Conservation (phyloP, 2,888 invertebrate species). For the Hypsopygia costalis region DNA sequence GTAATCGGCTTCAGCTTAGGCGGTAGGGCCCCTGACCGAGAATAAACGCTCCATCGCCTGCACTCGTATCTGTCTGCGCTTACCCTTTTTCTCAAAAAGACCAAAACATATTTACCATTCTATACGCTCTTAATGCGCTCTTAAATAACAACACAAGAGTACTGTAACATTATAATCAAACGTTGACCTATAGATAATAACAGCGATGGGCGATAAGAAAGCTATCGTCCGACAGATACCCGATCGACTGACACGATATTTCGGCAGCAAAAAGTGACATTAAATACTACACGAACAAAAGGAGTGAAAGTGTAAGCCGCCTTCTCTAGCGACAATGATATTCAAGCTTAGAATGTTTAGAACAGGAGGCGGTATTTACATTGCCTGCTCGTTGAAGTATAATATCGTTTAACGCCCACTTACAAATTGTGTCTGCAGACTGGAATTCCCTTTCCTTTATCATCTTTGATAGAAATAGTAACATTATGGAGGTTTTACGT, state of each 20-base stretch:
- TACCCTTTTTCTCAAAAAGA: no score
- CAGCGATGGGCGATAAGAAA: constrained; percentile 52
- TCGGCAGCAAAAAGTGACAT: constrained; percentile 51
- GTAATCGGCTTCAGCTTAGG: no score
- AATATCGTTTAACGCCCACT: no score
- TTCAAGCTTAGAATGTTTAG: background rate
- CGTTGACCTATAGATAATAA: constrained; percentile 42
- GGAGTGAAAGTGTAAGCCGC: constrained; percentile 56
- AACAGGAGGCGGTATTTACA: background rate
- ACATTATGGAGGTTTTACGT: no score
- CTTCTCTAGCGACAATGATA: constrained; percentile 7
- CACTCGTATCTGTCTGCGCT: no score
- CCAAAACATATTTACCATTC: no score
- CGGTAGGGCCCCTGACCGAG: no score
- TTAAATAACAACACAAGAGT: constrained; percentile 2
- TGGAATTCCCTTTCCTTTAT: no score
- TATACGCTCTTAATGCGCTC: no score
- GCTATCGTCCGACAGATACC: constrained; percentile 45
- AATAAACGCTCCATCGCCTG: no score
- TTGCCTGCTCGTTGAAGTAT: background rate
- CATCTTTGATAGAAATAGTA: no score
- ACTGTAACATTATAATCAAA: constrained; percentile 20
- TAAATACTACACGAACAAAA: constrained; percentile 50
- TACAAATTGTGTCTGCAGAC: no score
- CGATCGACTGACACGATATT: constrained; percentile 51